phyloP scores from a whole-genome alignment of 2,113 vertebrate species.

The Sinocyclocheilus maitianheensis region DNA sequence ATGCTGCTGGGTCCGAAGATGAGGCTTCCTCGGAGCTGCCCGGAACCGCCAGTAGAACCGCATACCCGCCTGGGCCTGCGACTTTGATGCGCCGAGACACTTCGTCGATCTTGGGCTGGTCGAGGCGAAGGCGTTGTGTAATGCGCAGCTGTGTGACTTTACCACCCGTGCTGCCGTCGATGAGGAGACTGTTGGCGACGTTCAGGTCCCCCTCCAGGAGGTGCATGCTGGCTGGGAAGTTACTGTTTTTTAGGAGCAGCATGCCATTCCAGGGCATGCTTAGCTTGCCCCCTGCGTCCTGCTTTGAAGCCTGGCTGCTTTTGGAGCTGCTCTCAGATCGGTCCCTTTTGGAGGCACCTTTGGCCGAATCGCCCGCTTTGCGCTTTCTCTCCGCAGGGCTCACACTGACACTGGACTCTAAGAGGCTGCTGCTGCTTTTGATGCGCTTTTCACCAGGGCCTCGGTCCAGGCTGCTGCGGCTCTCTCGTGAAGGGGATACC shows the following conservation, averaged over 20 bases:
- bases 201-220: constrained; percentile 91
- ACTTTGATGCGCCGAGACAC: constrained; percentile 98
- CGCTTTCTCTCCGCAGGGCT: constrained; percentile 78
- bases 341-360: constrained; percentile 85
- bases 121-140: constrained; percentile 95
- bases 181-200: constrained; percentile 89
- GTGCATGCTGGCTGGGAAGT: constrained; percentile 98
- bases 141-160: constrained; percentile 96
- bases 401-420: constrained; percentile 43
- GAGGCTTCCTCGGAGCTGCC: constrained; percentile 82
- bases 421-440: constrained; percentile 49
- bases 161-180: constrained; percentile 85
- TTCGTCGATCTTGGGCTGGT: constrained; percentile 98
- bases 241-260: constrained; percentile 98
- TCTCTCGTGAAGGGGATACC: constrained; percentile 81
- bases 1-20: constrained; percentile 80
- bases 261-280: constrained; percentile 95
- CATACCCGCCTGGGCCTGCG: constrained; percentile 92
- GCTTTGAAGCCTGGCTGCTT: constrained; percentile 71
- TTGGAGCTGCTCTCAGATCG: constrained; percentile 75
- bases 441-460: constrained; percentile 80
- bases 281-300: constrained; percentile 80
- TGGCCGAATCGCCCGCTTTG: constrained; percentile 80
- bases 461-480: constrained; percentile 83
- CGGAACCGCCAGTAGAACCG: constrained; percentile 92